Conservation (phyloP, 2,113 vertebrate genomes). For the Felis chaus region DNA sequence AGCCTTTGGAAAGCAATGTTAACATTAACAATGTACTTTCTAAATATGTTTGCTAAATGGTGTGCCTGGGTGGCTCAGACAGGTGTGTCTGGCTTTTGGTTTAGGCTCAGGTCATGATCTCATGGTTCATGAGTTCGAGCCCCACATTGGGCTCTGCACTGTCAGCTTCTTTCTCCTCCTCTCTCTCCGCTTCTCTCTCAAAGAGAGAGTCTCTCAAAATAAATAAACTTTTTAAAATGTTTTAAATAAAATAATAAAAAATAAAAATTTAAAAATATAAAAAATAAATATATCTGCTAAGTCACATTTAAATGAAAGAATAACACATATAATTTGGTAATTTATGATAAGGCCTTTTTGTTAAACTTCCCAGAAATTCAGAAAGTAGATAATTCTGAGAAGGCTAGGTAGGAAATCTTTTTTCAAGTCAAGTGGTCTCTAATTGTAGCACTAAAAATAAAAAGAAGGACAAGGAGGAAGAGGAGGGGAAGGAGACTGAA, state of each 20-base stretch:
- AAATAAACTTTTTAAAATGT: too few species aligned
- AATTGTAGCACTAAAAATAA: conserved; percentile 18
- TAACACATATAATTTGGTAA: background rate
- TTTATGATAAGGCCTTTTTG: background rate
- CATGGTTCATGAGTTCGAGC: too few species aligned
- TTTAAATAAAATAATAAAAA: too few species aligned
- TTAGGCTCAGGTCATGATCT: too few species aligned
- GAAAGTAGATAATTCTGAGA: background rate
- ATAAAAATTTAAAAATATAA: too few species aligned
- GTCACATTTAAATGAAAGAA: background rate
- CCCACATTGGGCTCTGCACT: too few species aligned
- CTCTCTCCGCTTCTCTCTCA: too few species aligned
- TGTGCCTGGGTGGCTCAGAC: too few species aligned
- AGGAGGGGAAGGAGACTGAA: background rate
- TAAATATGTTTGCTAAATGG: background rate
- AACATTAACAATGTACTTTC: background rate
- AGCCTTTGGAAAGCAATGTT: background rate
- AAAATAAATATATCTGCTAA: background rate
- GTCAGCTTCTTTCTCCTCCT: too few species aligned
- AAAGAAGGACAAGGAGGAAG: background rate
- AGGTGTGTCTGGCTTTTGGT: too few species aligned
- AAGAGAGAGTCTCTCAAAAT: too few species aligned
- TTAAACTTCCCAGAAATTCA: background rate
- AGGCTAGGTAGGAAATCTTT: background rate
- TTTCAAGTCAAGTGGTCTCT: conserved; percentile 2